Percentiles rank a stretch among this genome's conserved stretches.
Evolutionary conservation across 2,888 invertebrate genomes (phyloP).

Genomic region (Xestoiulus laeticollis): DNA sequence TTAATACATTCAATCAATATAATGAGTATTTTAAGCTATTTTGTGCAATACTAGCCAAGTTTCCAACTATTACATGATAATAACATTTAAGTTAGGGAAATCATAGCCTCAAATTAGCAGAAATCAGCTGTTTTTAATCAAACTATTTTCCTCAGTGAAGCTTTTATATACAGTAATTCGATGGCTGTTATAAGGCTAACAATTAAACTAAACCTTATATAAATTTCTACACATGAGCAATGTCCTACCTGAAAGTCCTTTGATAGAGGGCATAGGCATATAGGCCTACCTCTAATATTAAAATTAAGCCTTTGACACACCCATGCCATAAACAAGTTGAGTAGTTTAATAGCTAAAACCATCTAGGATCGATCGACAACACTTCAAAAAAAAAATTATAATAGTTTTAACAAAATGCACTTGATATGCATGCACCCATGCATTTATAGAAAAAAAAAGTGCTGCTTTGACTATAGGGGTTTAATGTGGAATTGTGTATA

Average conservation of each 20-base stretch:
- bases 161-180: background rate
- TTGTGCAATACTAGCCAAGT: background rate
- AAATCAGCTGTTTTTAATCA: background rate
- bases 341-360: background rate
- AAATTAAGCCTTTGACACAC: background rate
- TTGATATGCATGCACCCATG: background rate
- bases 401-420: background rate
- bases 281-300: too few relatives aligned
- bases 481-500: background rate
- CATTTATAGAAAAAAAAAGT: background rate
- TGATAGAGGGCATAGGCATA: too few relatives aligned
- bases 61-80: background rate
- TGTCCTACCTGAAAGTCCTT: slow-evolving; percentile 8
- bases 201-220: background rate
- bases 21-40: too few relatives aligned
- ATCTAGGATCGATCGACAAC: background rate
- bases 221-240: background rate
- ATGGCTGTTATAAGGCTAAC: background rate
- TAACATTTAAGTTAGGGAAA: too few relatives aligned
- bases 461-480: background rate
- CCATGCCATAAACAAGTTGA: background rate
- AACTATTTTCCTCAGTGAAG: background rate
- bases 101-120: too few relatives aligned
- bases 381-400: background rate
- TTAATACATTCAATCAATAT: too few relatives aligned